Conservation (phyloP, 1,140 invertebrate genomes). For the Acyrthosiphon pisum region DNA sequence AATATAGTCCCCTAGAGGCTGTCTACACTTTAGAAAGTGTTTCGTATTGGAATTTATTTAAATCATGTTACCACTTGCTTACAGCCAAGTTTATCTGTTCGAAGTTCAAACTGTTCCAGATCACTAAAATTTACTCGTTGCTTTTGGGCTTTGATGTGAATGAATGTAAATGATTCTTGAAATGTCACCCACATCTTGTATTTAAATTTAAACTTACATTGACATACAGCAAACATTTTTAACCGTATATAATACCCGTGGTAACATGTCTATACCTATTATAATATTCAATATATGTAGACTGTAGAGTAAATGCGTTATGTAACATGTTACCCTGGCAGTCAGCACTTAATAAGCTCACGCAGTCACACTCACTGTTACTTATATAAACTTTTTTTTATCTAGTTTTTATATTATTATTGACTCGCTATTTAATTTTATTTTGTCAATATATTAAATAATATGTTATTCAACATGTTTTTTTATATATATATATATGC, state of each 20-base stretch:
- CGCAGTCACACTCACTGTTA: not conserved
- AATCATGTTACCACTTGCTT: conserved; percentile 4
- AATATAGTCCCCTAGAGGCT: not conserved
- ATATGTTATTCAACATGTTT: no score
- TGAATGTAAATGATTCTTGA: not conserved
- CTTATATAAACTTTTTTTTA: not conserved
- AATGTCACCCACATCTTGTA: no score
- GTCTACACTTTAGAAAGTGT: not conserved
- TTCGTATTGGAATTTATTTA: conserved; percentile 9
- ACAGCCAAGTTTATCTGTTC: not conserved
- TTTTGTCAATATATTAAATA: no score
- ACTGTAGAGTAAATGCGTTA: no score
- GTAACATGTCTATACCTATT: not conserved
- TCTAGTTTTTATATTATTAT: not conserved
- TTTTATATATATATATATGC: no score
- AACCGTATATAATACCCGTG: not conserved
- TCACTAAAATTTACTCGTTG: not conserved
- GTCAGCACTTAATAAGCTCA: not conserved
- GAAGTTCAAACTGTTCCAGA: not conserved
- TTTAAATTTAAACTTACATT: not conserved
- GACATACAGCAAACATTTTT: not conserved
- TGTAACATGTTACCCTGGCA: not conserved
- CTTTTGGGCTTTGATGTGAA: not conserved
- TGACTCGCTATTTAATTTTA: no score
- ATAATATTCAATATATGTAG: not conserved